Percentiles rank a stretch among this genome's conserved stretches.
phyloP scores from a whole-genome alignment of 2,797 vertebrate species.

The Falco rusticolus region DNA sequence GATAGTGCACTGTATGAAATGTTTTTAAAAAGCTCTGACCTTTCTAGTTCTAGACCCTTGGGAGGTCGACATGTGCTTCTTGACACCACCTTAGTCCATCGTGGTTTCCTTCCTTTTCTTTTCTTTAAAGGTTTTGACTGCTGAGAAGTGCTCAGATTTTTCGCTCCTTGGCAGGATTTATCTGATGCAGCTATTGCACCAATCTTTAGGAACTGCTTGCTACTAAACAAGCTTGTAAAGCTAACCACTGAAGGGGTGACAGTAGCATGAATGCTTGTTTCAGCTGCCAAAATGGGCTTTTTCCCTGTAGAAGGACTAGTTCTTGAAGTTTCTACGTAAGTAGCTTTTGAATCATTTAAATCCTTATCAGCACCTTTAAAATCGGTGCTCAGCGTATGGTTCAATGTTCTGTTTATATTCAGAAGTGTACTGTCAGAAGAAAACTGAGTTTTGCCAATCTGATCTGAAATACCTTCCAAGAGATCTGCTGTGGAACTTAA shows the following conservation, averaged over 20 bases:
- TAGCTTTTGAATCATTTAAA: conserved; percentile 64
- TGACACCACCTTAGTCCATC: conserved; percentile 90
- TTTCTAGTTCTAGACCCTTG: conserved; percentile 76
- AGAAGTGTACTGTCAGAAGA: conserved; percentile 70
- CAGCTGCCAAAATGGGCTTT: conserved; percentile 70
- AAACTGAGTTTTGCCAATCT: conserved; percentile 72
- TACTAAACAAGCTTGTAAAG: conserved; percentile 82
- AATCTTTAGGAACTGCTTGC: conserved; percentile 81
- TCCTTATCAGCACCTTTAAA: conserved; percentile 74
- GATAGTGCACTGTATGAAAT: conserved; percentile 72
- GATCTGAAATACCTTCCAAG: conserved; percentile 76
- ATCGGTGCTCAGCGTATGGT: conserved; percentile 59
- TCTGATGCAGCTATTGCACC: conserved; percentile 74
- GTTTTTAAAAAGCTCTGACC: conserved; percentile 78
- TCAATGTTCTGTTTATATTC: conserved; percentile 63
- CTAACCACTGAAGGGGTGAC: conserved; percentile 80
- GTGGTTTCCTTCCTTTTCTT: conserved; percentile 88
- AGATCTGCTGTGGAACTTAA: conserved; percentile 73
- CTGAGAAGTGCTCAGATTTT: conserved; percentile 68
- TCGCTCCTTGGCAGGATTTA: conserved; percentile 76
- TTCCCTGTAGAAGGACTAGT: conserved; percentile 70
- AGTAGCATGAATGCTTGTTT: conserved; percentile 70
- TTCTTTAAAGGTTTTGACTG: conserved; percentile 90
- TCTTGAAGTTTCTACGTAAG: conserved; percentile 71
- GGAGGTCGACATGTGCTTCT: conserved; percentile 73